These are phyloP conservation scores for Myotis myotis DNA, from an alignment of 2,797 vertebrate species.

Conservation along the genomic window DNA sequence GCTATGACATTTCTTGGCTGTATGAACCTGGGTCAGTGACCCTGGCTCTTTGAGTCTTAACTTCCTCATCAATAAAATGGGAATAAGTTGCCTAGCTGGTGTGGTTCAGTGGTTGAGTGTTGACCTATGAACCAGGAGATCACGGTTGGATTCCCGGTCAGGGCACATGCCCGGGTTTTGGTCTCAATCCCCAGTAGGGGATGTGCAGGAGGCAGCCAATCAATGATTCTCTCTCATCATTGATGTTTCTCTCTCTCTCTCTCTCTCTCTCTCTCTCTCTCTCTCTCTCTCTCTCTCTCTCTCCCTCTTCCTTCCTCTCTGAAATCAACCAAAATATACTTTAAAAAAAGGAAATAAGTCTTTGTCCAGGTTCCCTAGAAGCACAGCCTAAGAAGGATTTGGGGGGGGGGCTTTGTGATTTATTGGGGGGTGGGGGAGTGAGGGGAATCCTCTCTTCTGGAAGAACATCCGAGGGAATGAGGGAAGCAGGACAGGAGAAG, in stretches of 20 bases:
- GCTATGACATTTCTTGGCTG: neutral
- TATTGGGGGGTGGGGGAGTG: neutral
- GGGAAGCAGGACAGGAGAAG: neutral
- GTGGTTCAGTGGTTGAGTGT: no score
- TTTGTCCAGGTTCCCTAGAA: neutral
- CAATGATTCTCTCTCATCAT: no score
- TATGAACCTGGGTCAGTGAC: neutral
- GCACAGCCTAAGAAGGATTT: neutral
- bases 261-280: no score
- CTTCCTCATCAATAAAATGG: neutral
- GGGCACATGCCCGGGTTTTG: no score
- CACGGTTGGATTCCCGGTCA: no score
- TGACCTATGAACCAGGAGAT: no score
- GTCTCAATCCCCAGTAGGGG: no score
- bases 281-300: no score
- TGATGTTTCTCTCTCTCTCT: no score
- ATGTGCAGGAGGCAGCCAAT: no score
- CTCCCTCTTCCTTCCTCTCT: neutral
- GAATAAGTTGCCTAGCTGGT: no score
- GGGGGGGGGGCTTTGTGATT: accelerated
- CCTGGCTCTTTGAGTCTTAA: neutral
- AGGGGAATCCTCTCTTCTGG: neutral
- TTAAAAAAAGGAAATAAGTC: neutral
- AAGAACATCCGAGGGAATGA: neutral
- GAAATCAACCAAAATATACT: neutral